Evolutionary conservation across 1,140 invertebrate genomes (phyloP).

Genomic region (Atta cephalotes): DNA sequence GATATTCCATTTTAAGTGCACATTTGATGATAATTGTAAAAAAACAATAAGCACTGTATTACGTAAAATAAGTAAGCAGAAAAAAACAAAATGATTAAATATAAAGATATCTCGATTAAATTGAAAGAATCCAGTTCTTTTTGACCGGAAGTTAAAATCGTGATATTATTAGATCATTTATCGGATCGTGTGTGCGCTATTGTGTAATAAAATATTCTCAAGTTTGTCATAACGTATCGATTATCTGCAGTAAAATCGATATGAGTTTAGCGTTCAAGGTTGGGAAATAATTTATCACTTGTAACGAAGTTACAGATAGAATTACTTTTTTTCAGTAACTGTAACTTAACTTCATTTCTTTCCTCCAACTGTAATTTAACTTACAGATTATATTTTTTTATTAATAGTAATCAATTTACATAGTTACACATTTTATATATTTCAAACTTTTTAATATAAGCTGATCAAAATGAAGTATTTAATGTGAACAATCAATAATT

Average conservation of each 20-base stretch:
- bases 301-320: too few species aligned
- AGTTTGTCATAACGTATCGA: neutral
- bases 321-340: too few species aligned
- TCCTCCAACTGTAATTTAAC: too few species aligned
- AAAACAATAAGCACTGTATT: neutral
- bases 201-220: neutral
- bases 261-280: neutral
- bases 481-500: neutral
- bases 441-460: too few species aligned
- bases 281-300: too few species aligned
- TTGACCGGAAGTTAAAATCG: neutral
- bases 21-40: neutral
- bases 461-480: too few species aligned
- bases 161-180: neutral
- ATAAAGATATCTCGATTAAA: neutral
- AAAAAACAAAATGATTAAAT: constrained; percentile 5
- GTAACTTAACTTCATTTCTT: too few species aligned
- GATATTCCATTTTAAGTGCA: neutral
- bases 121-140: neutral
- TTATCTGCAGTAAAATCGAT: neutral
- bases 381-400: too few species aligned
- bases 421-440: too few species aligned
- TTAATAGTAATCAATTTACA: too few species aligned
- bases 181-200: neutral
- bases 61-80: constrained; percentile 4